phyloP scores from a whole-genome alignment of 35 echinoderm and acorn worm genomes.

The Holothuria glaberrima region DNA sequence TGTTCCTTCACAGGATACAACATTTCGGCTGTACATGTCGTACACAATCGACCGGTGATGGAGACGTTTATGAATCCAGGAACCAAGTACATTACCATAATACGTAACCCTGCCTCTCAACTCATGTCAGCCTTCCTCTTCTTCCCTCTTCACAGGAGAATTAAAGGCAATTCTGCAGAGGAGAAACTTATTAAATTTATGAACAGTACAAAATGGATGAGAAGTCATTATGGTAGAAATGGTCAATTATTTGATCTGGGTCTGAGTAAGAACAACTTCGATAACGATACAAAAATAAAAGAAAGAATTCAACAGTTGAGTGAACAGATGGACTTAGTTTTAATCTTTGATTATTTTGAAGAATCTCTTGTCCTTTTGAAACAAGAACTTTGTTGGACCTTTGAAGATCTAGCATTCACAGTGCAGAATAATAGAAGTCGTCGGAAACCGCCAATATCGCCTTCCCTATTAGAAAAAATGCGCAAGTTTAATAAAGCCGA shows the following conservation, averaged over 20 bases:
- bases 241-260: conserved; percentile 26
- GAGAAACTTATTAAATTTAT: neutral
- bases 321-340: conserved; percentile 25
- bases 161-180: neutral
- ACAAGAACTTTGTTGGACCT: conserved; percentile 7
- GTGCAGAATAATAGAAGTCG: neutral
- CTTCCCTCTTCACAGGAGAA: neutral
- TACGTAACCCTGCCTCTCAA: too few species aligned
- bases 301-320: neutral
- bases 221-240: neutral
- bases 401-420: neutral
- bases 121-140: too few species aligned
- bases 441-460: too few species aligned
- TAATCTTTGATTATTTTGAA: conserved; percentile 35
- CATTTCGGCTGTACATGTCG: conserved; percentile 13
- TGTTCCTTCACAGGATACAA: conserved; percentile 16
- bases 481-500: conserved; percentile 30
- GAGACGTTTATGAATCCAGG: too few species aligned
- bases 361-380: conserved; percentile 9
- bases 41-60: too few species aligned
- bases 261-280: neutral
- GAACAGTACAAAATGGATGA: neutral
- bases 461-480: too few species aligned
- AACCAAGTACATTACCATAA: too few species aligned
- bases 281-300: neutral